Evolutionary conservation across 2,797 vertebrate genomes (phyloP), one percentile per base, ranked within the genome.

Genomic region (Aplochiton taeniatus): DNA sequence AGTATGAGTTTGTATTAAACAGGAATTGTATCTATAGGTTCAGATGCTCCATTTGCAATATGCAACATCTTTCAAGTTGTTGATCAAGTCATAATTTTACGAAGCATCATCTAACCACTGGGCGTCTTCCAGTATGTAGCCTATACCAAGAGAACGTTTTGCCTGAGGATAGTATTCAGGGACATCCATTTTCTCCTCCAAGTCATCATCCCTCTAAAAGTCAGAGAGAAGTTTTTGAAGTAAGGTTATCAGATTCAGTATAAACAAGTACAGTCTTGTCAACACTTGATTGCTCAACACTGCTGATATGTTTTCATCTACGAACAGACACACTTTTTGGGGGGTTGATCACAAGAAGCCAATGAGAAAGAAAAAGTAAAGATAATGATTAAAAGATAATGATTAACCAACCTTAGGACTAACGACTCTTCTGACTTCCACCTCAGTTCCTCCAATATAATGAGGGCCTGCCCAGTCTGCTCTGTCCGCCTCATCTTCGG

Each of bases 121-220:
- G 61, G 80, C 75, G 65, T 85, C 82, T 64, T 86, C 82, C 4
- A 87, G 79, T 8, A 85, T 72, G 78, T 87, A 88, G 17, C 86
- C 79, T 63, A 88, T 59, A 13, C 80, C 80, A 68, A 82, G 52
- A 61, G 78, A 76, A 10, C 54, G 70, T 0, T 61, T 55, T 1
- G 67, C 65, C 44, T n/a, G 50, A 56, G 65, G 4, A 59, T 13
- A 41, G 1, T 0, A 53, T 46, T 41, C 0, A 0, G 1, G 1
- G 0, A 1, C 0, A 8, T 56, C 41, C 0, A 7, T 13, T 14
- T 57, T 13, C 14, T 60, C 18, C 0, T 58, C 20, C 44, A 56
- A 11, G 5, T 69, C 64, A 0, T 69, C 73, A 0, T 72, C 57
- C 9, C 17, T 17, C 86, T 88, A 63, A 61, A 57, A 72, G 47